A percentile compares a stretch with the other conserved stretches of the same genome.
These are phyloP conservation scores for Tubulanus polymorphus DNA, from an alignment of 2,888 invertebrate genomes.

Conservation along the genomic window DNA sequence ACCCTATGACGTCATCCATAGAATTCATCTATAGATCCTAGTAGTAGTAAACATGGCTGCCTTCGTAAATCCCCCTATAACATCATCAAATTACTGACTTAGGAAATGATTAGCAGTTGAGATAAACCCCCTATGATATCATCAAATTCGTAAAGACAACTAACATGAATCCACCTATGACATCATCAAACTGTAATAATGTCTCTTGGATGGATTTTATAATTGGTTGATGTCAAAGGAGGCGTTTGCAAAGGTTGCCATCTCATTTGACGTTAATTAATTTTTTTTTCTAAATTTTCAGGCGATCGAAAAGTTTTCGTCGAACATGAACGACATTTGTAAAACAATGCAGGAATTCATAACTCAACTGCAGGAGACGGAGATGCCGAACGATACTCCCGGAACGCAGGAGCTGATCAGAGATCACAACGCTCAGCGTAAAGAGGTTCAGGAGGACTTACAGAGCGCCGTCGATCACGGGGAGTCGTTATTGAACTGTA, in stretches of 20 bases:
- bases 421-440: slow-evolving; percentile 57
- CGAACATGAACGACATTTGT: slow-evolving; percentile 85
- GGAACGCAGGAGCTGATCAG: slow-evolving; percentile 82
- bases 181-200: not conserved
- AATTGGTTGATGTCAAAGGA: too few relatives aligned
- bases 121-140: too few relatives aligned
- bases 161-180: too few relatives aligned
- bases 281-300: too few relatives aligned
- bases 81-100: too few relatives aligned
- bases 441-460: slow-evolving; percentile 68
- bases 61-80: too few relatives aligned
- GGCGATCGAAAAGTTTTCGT: slow-evolving; percentile 93
- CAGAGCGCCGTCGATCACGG: slow-evolving; percentile 83
- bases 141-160: not conserved
- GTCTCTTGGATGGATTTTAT: too few relatives aligned
- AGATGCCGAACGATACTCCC: slow-evolving; percentile 89
- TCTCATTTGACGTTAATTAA: too few relatives aligned
- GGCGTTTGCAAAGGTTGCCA: too few relatives aligned
- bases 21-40: too few relatives aligned
- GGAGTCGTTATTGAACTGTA: slow-evolving; percentile 70
- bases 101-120: slow-evolving; percentile 1
- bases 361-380: slow-evolving; percentile 79
- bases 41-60: too few relatives aligned
- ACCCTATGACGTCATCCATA: not conserved
- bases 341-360: slow-evolving; percentile 81